Percentiles rank a stretch among this genome's conserved stretches.
These are phyloP conservation scores for Drosophila ironensis DNA, from an alignment of 1,140 invertebrate genomes.

Conservation along the genomic window DNA sequence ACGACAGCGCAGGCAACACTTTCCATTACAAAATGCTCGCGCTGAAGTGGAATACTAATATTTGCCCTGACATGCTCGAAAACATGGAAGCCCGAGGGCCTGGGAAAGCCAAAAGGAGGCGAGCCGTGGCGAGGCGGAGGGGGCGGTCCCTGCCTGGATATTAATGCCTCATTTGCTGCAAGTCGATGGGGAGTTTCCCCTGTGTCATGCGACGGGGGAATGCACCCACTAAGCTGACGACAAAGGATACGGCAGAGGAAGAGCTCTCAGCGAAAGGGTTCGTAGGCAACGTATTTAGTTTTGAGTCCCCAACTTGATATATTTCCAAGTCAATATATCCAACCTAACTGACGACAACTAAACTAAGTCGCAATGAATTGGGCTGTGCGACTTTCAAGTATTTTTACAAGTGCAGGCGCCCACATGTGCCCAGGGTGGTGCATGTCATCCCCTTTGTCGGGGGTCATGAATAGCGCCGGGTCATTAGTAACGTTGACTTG, in stretches of 20 bases:
- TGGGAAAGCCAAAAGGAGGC: no score
- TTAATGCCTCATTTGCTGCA: constrained; percentile 79
- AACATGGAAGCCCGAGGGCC: constrained; percentile 53
- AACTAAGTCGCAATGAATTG: no score
- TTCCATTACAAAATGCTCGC: constrained; percentile 78
- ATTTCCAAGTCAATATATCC: no score
- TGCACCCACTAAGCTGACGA: constrained; percentile 60
- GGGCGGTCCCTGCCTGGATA: constrained; percentile 51
- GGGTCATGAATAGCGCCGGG: constrained; percentile 60
- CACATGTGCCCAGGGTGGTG: constrained; percentile 17
- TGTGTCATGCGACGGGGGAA: constrained; percentile 14
- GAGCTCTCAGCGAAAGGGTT: neutral
- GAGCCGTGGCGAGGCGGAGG: constrained; percentile 9
- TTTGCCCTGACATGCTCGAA: constrained; percentile 70
- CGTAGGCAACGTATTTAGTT: neutral
- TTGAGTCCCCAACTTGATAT: neutral
- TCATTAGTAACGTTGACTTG: constrained; percentile 71
- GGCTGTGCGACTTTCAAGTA: no score
- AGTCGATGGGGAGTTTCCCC: constrained; percentile 9
- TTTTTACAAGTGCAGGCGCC: constrained; percentile 10
- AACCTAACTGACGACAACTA: no score
- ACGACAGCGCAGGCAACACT: constrained; percentile 46
- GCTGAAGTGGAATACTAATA: constrained; percentile 79
- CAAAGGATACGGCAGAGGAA: constrained; percentile 28
- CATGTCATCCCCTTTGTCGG: constrained; percentile 47